Conservation (phyloP, 1,140 invertebrate genomes). For the Drosophila chauvacae region DNA sequence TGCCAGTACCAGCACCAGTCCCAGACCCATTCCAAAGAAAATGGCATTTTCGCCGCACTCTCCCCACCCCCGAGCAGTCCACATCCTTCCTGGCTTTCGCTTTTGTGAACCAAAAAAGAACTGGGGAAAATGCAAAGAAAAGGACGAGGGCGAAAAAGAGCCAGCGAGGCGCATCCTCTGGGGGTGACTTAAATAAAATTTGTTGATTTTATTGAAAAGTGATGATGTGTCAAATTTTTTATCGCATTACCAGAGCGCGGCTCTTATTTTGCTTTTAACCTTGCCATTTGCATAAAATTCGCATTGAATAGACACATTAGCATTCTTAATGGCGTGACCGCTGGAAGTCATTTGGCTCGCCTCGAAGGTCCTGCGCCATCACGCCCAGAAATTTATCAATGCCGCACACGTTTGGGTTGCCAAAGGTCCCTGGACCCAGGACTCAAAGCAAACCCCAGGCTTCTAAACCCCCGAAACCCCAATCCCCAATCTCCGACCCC, state of each 20-base stretch:
- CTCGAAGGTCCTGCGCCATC: constrained; percentile 37
- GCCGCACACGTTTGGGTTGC: constrained; percentile 73
- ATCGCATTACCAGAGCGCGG: constrained; percentile 75
- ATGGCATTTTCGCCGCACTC: constrained; percentile 58
- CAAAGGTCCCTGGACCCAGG: constrained; percentile 15
- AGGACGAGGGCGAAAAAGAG: constrained; percentile 29
- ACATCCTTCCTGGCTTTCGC: constrained; percentile 50
- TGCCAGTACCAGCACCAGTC: constrained; percentile 15
- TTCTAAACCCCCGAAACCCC: neutral
- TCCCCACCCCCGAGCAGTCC: constrained; percentile 29
- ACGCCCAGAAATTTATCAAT: constrained; percentile 74
- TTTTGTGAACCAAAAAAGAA: constrained; percentile 34
- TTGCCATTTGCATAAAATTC: constrained; percentile 81
- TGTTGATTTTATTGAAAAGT: constrained; percentile 83
- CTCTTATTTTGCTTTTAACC: constrained; percentile 81
- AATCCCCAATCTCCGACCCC: constrained; percentile 14
- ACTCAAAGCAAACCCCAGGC: neutral
- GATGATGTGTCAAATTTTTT: constrained; percentile 83
- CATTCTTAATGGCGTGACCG: constrained; percentile 77
- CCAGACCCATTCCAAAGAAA: constrained; percentile 45
- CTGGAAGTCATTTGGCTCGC: constrained; percentile 62
- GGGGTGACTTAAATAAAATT: constrained; percentile 81
- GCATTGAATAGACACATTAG: constrained; percentile 81
- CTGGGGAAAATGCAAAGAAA: constrained; percentile 9
- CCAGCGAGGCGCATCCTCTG: constrained; percentile 69